phyloP scores from a whole-genome alignment of 2,797 vertebrate species.

The Luscinia luscinia region DNA sequence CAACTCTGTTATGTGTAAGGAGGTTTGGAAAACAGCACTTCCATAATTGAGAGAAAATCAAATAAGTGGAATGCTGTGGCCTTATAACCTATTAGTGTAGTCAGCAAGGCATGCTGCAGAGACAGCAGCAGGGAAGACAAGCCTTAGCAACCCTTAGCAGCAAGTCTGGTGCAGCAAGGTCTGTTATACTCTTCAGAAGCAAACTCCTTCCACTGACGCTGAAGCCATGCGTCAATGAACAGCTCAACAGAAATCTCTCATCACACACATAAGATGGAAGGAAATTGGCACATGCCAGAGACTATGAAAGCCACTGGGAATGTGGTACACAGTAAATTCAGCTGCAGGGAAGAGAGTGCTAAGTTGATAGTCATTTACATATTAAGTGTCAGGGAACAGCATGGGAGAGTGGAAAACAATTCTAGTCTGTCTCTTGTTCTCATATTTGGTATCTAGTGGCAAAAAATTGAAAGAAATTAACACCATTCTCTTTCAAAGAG shows the following conservation, averaged over 20 bases:
- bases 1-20: neutral
- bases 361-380: neutral
- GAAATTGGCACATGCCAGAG: neutral
- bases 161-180: neutral
- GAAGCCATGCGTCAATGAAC: neutral
- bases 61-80: neutral
- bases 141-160: neutral
- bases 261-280: fast-evolving
- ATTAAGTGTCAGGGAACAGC: neutral
- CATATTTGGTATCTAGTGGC: neutral
- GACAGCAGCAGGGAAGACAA: neutral
- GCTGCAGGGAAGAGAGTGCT: neutral
- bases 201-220: neutral
- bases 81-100: neutral
- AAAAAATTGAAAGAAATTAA: neutral
- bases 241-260: neutral
- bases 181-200: neutral
- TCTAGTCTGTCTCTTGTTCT: neutral
- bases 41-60: neutral
- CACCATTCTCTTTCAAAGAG: neutral
- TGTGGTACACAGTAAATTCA: neutral
- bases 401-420: neutral
- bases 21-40: neutral
- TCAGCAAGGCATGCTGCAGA: neutral
- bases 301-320: neutral